These are phyloP conservation scores for Pyrrhopygopsis socrates DNA, from an alignment of 2,888 invertebrate genomes.

Conservation along the genomic window DNA sequence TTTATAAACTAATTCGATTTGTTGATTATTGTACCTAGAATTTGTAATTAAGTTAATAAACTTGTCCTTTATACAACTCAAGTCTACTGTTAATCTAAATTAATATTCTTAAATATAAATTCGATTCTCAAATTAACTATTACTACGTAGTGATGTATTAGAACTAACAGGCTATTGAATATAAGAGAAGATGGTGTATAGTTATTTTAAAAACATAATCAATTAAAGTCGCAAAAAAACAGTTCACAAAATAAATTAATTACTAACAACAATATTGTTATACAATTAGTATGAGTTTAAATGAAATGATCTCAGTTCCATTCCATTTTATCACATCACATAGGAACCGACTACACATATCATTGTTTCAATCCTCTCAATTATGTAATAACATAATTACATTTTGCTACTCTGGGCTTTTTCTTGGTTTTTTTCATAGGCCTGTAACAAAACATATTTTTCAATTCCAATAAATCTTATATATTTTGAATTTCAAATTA, in stretches of 20 bases:
- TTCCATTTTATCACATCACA: not conserved
- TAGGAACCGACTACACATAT: conserved; percentile 66
- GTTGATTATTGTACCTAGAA: conserved; percentile 54
- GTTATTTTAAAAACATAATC: not conserved
- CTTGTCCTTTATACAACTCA: conserved; percentile 89
- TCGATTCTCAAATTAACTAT: conserved; percentile 87
- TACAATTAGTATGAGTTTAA: not conserved
- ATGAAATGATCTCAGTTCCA: not conserved
- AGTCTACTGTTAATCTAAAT: conserved; percentile 84
- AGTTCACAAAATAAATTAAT: conserved; percentile 1
- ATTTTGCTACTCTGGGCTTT: conserved; percentile 9
- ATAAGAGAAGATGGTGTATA: not conserved
- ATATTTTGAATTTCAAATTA: too few relatives aligned
- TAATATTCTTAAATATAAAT: conserved; percentile 89
- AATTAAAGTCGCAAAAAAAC: not conserved
- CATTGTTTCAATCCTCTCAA: conserved; percentile 30
- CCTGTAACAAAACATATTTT: conserved; percentile 88
- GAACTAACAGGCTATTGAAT: conserved; percentile 21
- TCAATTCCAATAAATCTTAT: too few relatives aligned
- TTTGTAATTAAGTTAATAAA: conserved; percentile 31
- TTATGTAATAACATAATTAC: not conserved
- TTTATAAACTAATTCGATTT: conserved; percentile 75
- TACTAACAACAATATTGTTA: not conserved
- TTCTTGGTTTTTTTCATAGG: conserved; percentile 89
- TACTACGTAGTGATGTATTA: conserved; percentile 85